Evolutionary conservation across 2,888 invertebrate species (phyloP), one percentile per base, ranked within the genome.

Genomic region (Drosophila merina): DNA sequence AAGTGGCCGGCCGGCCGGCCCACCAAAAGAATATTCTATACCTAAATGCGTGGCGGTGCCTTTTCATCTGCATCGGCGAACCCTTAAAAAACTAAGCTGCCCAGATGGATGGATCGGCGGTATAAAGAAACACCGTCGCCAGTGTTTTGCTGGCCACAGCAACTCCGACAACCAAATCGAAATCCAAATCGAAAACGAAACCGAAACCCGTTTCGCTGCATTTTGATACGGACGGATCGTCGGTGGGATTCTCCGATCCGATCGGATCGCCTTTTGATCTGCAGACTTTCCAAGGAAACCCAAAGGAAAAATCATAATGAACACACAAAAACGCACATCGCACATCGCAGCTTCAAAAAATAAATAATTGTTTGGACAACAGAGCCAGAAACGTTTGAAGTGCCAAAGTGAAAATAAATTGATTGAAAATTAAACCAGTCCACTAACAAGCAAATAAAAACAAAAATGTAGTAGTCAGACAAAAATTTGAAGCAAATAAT

Each of bases 1-100:
- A 45, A 75, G 82, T 76, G 85, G 79, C 85, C 86, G 87, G 85
- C 77, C 82, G 82, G 84, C 83, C 86, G 88, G 88, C 88, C 88
- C 72, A 56, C 88, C 69, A 55, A 59, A 49, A 51, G 51, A 62
- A 36, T 57, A 30, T 52, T 20, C 20, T 20, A 30, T 28, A 55
- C 48, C 12, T 36, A 74, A 57, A 68, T 68, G 76, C 74, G 44
- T 70, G 84, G 78, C 86, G 81, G 86, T 75, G 75, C 60, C 73
- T 69, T 86, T 86, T 82, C 74, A 86, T 84, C 76, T 84, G 69
- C 51, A 57, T 62, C 47, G 58, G 55, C 40, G 60, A 52, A 57
- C 72, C 80, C 66, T 75, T 75, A 77, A 86, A 76, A 73, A 71
- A 72, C 67, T 70, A 77, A 75, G 77, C 86, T 76, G 76, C 75